phyloP scores from a whole-genome alignment of 2,888 invertebrate genomes.

The Terebella lapidaria region DNA sequence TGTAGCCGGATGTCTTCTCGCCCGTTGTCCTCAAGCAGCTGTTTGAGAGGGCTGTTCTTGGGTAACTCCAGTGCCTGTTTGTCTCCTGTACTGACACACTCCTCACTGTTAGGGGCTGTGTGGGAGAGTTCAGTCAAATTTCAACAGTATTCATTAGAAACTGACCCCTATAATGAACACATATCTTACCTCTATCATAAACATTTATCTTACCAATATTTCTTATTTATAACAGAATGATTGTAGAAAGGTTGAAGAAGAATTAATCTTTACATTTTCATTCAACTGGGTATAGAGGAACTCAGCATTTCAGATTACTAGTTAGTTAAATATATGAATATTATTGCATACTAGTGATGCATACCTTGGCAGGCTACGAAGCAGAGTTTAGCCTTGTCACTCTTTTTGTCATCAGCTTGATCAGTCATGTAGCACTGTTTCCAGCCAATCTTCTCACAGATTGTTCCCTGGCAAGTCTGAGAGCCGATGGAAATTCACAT shows the following conservation, averaged over 20 bases:
- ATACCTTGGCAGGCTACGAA: slow-evolving; percentile 77
- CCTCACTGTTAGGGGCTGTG: slow-evolving; percentile 16
- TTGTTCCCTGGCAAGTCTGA: slow-evolving; percentile 83
- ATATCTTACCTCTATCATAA: no score
- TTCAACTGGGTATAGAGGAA: no score
- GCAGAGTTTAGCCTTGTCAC: slow-evolving; percentile 63
- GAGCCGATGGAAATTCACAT: no score
- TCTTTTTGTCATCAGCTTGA: slow-evolving; percentile 14
- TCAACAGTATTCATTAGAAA: no score
- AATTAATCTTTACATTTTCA: no score
- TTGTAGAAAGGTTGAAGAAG: no score
- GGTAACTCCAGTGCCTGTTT: slow-evolving; percentile 16
- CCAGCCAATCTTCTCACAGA: slow-evolving; percentile 90
- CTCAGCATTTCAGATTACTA: no score
- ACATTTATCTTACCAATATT: no score
- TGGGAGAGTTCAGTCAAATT: background rate
- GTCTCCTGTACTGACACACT: slow-evolving; percentile 60
- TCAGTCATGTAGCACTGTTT: slow-evolving; percentile 74
- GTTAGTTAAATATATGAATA: no score
- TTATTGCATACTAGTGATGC: no score
- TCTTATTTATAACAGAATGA: no score
- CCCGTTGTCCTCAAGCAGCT: slow-evolving; percentile 4
- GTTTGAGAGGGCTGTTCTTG: slow-evolving; percentile 25
- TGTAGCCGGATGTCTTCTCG: background rate
- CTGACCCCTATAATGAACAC: no score